phyloP scores from a whole-genome alignment of 1,140 invertebrate genomes.

The Spodoptera litura region DNA sequence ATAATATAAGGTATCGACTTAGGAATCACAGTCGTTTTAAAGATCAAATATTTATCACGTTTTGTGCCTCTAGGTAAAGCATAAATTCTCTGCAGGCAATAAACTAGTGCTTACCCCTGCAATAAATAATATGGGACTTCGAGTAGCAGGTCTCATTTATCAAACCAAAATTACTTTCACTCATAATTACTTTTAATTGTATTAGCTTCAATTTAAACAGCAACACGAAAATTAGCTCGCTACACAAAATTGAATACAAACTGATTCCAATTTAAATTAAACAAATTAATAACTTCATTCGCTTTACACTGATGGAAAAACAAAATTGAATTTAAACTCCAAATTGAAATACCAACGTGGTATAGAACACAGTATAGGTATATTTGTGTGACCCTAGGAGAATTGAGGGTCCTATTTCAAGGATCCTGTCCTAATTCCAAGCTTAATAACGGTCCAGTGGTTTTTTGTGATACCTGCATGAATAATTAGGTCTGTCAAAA shows the following conservation, averaged over 20 bases:
- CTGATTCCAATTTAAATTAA: slow-evolving; percentile 35
- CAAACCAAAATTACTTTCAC: too few relatives aligned
- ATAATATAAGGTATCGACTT: too few relatives aligned
- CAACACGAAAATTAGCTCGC: background rate
- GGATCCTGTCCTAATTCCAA: slow-evolving; percentile 22
- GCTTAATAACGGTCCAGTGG: slow-evolving; percentile 34
- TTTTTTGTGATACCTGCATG: slow-evolving; percentile 38
- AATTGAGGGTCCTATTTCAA: slow-evolving; percentile 8
- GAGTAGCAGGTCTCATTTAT: too few relatives aligned
- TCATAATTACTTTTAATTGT: background rate
- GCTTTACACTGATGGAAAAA: slow-evolving; percentile 34
- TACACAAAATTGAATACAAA: slow-evolving; percentile 8
- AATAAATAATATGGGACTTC: too few relatives aligned
- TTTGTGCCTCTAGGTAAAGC: too few relatives aligned
- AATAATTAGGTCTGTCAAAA: slow-evolving; percentile 36
- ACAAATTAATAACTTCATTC: slow-evolving; percentile 29
- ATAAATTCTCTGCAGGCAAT: too few relatives aligned
- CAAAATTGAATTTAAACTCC: slow-evolving; percentile 32
- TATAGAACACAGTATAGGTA: background rate
- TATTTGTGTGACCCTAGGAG: slow-evolving; percentile 8
- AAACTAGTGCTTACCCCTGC: too few relatives aligned
- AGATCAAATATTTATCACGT: too few relatives aligned
- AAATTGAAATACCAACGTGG: slow-evolving; percentile 15
- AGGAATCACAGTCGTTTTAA: too few relatives aligned
- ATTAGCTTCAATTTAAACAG: background rate